Conservation (phyloP, 2,888 invertebrate species). For the Ochropleura plecta region DNA sequence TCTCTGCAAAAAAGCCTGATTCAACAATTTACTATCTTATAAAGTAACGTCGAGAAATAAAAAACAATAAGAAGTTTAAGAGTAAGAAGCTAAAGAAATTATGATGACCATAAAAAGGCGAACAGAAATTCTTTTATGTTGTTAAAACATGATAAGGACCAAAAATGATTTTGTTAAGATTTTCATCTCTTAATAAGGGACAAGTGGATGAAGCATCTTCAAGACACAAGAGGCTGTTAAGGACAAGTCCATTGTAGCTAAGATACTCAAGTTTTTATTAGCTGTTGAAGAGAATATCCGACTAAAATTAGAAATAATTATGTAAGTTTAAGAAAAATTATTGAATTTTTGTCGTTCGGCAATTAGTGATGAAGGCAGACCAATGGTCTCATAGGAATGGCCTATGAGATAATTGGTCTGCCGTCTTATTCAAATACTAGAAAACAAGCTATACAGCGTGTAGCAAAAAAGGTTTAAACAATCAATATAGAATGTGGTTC, state of each 20-base stretch:
- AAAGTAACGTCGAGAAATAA: too few species aligned
- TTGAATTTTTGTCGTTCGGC: not conserved
- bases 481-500: too few species aligned
- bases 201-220: conserved; percentile 20
- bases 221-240: conserved; percentile 36
- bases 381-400: not conserved
- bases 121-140: not conserved
- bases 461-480: not conserved
- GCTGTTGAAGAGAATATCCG: not conserved
- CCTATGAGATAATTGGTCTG: too few species aligned
- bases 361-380: not conserved
- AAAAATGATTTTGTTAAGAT: conserved; percentile 13
- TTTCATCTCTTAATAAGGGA: conserved; percentile 21
- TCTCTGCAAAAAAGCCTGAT: too few species aligned
- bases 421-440: not conserved
- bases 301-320: not conserved
- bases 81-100: not conserved
- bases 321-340: not conserved
- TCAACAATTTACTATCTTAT: too few species aligned
- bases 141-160: conserved; percentile 14
- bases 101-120: not conserved
- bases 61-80: not conserved
- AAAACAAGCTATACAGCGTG: not conserved
- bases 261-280: conserved; percentile 22
- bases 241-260: conserved; percentile 8